A percentile compares a stretch with the other conserved stretches of the same genome.
phyloP scores from a whole-genome alignment of 2,113 vertebrate genomes.

The Amblyornis subalaris region DNA sequence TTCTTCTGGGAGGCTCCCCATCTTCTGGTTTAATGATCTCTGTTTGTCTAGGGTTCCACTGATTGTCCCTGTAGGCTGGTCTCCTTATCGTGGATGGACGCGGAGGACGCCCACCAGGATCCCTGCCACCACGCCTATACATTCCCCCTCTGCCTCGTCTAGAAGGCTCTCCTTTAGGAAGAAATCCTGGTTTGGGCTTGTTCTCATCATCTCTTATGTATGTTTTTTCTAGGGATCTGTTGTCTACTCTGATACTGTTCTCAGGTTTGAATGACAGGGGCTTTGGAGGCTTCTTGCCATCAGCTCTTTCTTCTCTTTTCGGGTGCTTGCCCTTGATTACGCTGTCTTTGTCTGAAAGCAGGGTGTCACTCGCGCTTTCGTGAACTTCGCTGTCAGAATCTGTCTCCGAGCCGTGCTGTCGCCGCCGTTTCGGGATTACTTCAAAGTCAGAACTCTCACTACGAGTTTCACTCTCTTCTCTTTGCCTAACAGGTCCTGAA shows the following conservation, averaged over 20 bases:
- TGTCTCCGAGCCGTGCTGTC: constrained; percentile 90
- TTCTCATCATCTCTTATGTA: constrained; percentile 81
- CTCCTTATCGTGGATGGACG: constrained; percentile 84
- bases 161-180: constrained; percentile 93
- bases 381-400: constrained; percentile 95
- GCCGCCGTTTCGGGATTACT: constrained; percentile 89
- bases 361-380: constrained; percentile 93
- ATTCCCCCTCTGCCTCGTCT: constrained; percentile 89
- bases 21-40: constrained; percentile 78
- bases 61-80: constrained; percentile 80
- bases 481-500: constrained; percentile 77
- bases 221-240: constrained; percentile 67
- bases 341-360: constrained; percentile 90
- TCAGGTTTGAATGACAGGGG: constrained; percentile 73
- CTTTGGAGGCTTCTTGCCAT: constrained; percentile 71
- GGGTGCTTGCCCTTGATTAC: constrained; percentile 83
- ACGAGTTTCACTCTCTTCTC: constrained; percentile 95
- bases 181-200: constrained; percentile 89
- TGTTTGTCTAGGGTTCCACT: constrained; percentile 90
- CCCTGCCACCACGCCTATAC: constrained; percentile 85
- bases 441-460: constrained; percentile 98
- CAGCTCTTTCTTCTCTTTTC: constrained; percentile 74
- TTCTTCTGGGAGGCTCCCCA: constrained; percentile 70
- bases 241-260: constrained; percentile 67
- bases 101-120: constrained; percentile 79